These are phyloP conservation scores for Danio choprae DNA, from an alignment of 2,797 vertebrate species.

Conservation along the genomic window DNA sequence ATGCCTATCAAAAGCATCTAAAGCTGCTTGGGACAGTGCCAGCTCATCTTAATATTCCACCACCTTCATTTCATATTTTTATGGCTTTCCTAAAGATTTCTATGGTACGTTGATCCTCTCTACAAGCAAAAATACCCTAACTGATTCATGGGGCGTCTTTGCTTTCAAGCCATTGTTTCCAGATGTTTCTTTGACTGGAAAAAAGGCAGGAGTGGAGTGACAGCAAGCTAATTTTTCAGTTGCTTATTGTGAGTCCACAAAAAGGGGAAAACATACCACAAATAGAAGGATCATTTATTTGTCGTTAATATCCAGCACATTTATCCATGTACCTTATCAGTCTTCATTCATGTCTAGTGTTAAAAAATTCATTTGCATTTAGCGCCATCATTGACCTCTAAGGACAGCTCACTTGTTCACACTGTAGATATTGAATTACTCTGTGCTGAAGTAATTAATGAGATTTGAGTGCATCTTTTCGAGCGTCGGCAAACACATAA, in stretches of 20 bases:
- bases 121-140: slow-evolving; percentile 51
- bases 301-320: slow-evolving; percentile 3
- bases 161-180: slow-evolving; percentile 67
- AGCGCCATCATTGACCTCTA: slow-evolving; percentile 30
- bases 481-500: slow-evolving; percentile 23
- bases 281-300: slow-evolving; percentile 38
- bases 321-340: slow-evolving; percentile 24
- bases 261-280: slow-evolving; percentile 37
- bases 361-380: slow-evolving; percentile 7
- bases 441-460: slow-evolving; percentile 52
- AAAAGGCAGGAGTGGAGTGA: slow-evolving; percentile 50
- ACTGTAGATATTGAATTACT: slow-evolving; percentile 33
- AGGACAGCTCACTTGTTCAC: slow-evolving; percentile 26
- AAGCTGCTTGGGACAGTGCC: slow-evolving; percentile 41
- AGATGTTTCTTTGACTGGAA: slow-evolving; percentile 60
- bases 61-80: slow-evolving; percentile 59
- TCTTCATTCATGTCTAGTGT: slow-evolving; percentile 1
- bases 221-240: slow-evolving; percentile 43
- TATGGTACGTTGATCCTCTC: slow-evolving; percentile 59
- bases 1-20: slow-evolving; percentile 39
- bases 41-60: slow-evolving; percentile 58
- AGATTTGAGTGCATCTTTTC: slow-evolving; percentile 46
- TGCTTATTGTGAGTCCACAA: slow-evolving; percentile 48
- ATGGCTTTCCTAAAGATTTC: slow-evolving; percentile 62
- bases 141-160: slow-evolving; percentile 61